phyloP scores from a whole-genome alignment of 1,140 invertebrate species.

The Plodia interpunctella region DNA sequence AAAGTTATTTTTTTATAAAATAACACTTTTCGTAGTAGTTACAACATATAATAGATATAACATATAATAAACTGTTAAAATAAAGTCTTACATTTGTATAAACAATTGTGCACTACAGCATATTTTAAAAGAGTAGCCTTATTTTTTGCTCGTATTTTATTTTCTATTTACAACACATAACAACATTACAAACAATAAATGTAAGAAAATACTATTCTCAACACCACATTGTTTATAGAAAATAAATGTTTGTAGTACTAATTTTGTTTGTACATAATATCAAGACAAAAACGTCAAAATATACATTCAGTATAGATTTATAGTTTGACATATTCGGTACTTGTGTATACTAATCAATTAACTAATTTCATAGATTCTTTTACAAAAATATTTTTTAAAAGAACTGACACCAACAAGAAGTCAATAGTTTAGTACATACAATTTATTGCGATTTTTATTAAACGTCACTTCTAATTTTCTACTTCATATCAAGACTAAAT shows the following conservation, averaged over 20 bases:
- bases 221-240: background rate
- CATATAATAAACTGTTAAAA: background rate
- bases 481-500: background rate
- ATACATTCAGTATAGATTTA: background rate
- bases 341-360: background rate
- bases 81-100: background rate
- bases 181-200: background rate
- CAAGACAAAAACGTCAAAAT: conserved; percentile 11
- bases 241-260: conserved; percentile 4
- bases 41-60: background rate
- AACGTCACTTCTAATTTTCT: conserved; percentile 6
- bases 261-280: conserved; percentile 11
- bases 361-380: conserved; percentile 11
- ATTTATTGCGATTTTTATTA: conserved; percentile 16
- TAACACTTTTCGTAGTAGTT: background rate
- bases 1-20: background rate
- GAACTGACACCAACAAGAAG: conserved; percentile 14
- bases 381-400: conserved; percentile 21
- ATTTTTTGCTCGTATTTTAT: conserved; percentile 4
- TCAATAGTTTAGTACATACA: conserved; percentile 13
- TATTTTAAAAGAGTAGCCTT: background rate
- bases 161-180: conserved; percentile 10
- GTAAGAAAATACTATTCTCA: background rate
- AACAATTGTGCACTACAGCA: background rate
- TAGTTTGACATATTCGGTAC: background rate